Conservation (phyloP, 2,888 invertebrate species). For the Glyphotaelius pellucidus region DNA sequence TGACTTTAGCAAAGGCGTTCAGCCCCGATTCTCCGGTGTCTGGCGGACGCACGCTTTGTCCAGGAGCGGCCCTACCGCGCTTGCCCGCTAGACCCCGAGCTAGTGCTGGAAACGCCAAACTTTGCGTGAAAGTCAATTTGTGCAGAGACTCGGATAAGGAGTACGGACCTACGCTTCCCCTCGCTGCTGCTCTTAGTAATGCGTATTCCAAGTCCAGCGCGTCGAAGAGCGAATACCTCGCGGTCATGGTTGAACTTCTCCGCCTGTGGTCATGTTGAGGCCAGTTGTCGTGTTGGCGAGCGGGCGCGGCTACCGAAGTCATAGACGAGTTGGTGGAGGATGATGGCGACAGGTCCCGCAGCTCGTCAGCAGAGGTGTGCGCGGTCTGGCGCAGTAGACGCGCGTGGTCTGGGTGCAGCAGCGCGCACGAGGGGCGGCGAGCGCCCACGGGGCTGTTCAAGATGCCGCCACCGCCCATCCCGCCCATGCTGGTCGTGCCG, state of each 20-base stretch:
- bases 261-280: conserved; percentile 69
- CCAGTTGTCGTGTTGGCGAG: conserved; percentile 70
- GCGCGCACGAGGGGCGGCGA: conserved; percentile 78
- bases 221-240: conserved; percentile 83
- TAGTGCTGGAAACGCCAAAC: conserved; percentile 84
- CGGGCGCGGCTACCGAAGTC: conserved; percentile 74
- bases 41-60: conserved; percentile 74
- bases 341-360: conserved; percentile 71
- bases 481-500: conserved; percentile 65
- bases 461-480: conserved; percentile 50
- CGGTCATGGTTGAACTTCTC: conserved; percentile 79
- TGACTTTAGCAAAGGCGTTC: conserved; percentile 84
- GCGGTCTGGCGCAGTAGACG: conserved; percentile 76
- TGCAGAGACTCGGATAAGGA: conserved; percentile 84
- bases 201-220: conserved; percentile 85
- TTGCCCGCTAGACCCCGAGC: conserved; percentile 83
- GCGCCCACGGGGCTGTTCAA: conserved; percentile 71
- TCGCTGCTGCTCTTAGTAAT: conserved; percentile 81
- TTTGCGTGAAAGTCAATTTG: conserved; percentile 85
- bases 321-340: conserved; percentile 80
- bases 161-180: conserved; percentile 85
- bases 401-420: conserved; percentile 85
- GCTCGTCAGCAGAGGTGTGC: conserved; percentile 69
- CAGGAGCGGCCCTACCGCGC: conserved; percentile 75
- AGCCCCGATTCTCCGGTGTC: conserved; percentile 82